Evolutionary conservation across 2,888 invertebrate species (phyloP), one percentile per base, ranked within the genome.

Genomic region (Hypsopygia costalis): DNA sequence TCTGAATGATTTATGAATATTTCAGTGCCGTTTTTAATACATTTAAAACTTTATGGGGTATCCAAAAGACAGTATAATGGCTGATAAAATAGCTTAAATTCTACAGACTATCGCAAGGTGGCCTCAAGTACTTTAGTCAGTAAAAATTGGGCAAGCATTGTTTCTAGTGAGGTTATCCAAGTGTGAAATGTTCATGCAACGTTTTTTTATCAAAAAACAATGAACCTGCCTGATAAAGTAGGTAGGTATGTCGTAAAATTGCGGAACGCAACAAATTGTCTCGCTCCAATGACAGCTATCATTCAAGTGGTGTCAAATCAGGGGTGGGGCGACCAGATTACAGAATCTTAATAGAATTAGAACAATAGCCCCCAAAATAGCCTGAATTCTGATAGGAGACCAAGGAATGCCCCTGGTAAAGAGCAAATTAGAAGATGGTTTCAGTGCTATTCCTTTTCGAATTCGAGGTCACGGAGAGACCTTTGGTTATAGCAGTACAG

Each of bases 301-400:
- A 74, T 71, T 78, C 74, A 77, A 47, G 69, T 62, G 60, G 64
- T 69, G 65, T 65, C 62, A 62, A 65, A 57, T 62, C 69, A 69
- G 79, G 85, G 86, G 85, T 85, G 87, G 87, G 86, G 87, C 86
- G 83, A 70, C 49, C 49, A 71, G 64, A 71, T 58, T 60, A 52
- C 44, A 66, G 63, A 69, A 62, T 61, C 61, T 46, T 52, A 61
- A 43, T 52, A 50, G 56, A 58, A 55, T 59, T 50, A 43, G 39
- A 44, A 31, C 21, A 38, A 16, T 27, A 20, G 12, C 20, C 16
- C 10, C 25, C 25, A 11, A 11, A 36, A 8, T 25, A 10, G 8
- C 10, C 10, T 27, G 4, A 20, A 11, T n/a, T 32, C 12, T 6
- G 9, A 39, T n/a, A 28, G 33, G 39, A 33, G 8, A 28, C 7